phyloP scores from a whole-genome alignment of 1,140 invertebrate species.

The Lasaia peninsularis region DNA sequence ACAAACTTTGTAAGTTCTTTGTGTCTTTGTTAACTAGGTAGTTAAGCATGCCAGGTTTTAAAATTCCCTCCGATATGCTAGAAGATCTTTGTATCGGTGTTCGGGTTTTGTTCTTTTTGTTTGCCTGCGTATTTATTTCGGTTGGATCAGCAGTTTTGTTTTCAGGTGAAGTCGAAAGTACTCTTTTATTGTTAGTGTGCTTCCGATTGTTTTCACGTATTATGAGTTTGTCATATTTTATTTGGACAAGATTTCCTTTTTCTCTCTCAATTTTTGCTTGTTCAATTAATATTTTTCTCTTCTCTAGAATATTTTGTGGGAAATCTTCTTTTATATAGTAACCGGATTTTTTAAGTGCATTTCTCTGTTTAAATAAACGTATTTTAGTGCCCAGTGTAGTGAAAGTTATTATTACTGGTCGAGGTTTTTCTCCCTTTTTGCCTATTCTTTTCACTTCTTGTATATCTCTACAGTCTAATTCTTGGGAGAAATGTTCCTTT shows the following conservation, averaged over 20 bases:
- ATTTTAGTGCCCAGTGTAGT: slow-evolving; percentile 14
- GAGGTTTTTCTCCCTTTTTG: slow-evolving; percentile 3
- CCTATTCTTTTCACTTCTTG: background rate
- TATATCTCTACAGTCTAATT: slow-evolving; percentile 7
- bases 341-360: background rate
- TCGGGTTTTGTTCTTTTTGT: slow-evolving; percentile 31
- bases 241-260: slow-evolving; percentile 21
- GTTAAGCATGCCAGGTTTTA: slow-evolving; percentile 25
- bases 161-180: slow-evolving; percentile 26
- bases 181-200: slow-evolving; percentile 19
- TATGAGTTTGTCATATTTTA: slow-evolving; percentile 31
- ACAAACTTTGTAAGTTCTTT: slow-evolving; percentile 12
- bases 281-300: background rate
- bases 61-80: slow-evolving; percentile 25
- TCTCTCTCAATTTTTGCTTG: slow-evolving; percentile 15
- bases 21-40: background rate
- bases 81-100: slow-evolving; percentile 24
- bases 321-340: slow-evolving; percentile 24
- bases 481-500: background rate
- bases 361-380: slow-evolving; percentile 8
- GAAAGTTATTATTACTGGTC: slow-evolving; percentile 12
- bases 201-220: slow-evolving; percentile 14
- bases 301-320: slow-evolving; percentile 20
- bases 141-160: slow-evolving; percentile 11
- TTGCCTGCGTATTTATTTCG: slow-evolving; percentile 26